Conservation (phyloP, 2,888 invertebrate genomes). For the Limnephilus lunatus region DNA sequence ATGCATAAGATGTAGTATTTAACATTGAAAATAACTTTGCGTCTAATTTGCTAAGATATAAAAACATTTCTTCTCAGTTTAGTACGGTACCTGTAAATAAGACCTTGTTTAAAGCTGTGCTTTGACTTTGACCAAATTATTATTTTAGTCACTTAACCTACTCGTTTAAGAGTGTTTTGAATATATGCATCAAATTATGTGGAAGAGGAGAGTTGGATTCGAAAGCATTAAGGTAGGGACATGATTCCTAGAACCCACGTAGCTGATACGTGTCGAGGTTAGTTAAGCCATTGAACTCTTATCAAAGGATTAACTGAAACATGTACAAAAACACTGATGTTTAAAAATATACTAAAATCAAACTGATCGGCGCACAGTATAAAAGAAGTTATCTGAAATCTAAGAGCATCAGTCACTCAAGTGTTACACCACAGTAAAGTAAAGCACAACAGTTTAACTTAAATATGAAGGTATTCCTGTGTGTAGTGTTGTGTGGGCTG, state of each 20-base stretch:
- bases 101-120: neutral
- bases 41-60: neutral
- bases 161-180: neutral
- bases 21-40: neutral
- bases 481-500: conserved; percentile 45
- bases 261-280: neutral
- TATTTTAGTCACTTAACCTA: neutral
- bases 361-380: conserved; percentile 24
- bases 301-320: neutral
- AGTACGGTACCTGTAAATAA: neutral
- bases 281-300: conserved; percentile 27
- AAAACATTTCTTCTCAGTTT: neutral
- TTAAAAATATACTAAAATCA: neutral
- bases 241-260: neutral
- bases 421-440: neutral
- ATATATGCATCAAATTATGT: neutral
- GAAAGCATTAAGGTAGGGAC: neutral
- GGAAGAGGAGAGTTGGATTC: neutral
- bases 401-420: conserved; percentile 48
- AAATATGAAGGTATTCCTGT: conserved; percentile 60
- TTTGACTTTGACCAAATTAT: neutral
- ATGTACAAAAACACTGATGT: neutral
- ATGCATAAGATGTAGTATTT: neutral
- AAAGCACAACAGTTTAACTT: neutral
- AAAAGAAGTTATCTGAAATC: conserved; percentile 18